phyloP scores from a whole-genome alignment of 2,113 vertebrate genomes.

The Pongo abelii region DNA sequence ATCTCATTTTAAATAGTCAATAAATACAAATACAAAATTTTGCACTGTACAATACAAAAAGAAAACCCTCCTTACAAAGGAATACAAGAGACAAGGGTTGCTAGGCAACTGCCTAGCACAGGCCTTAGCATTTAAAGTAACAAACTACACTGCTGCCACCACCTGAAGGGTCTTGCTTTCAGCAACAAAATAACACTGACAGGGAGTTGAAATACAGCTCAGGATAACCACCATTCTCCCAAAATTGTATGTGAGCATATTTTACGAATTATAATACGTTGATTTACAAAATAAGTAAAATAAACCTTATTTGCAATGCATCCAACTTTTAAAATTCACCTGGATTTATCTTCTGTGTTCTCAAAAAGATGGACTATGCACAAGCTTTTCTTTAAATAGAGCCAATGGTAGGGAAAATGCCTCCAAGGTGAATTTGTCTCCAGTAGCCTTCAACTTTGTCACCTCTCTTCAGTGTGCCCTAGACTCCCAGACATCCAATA shows the following conservation, averaged over 20 bases:
- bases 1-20: constrained; percentile 53
- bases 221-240: neutral
- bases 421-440: neutral
- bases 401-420: neutral
- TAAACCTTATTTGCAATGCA: neutral
- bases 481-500: neutral
- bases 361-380: neutral
- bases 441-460: neutral
- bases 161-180: constrained; percentile 48
- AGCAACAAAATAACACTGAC: neutral
- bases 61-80: constrained; percentile 56
- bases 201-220: neutral
- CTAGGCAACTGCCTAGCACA: constrained; percentile 68
- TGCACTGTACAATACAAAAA: constrained; percentile 41
- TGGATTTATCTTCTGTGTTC: neutral
- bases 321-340: neutral
- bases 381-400: neutral
- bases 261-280: constrained; percentile 3
- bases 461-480: neutral
- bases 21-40: constrained; percentile 66
- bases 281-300: constrained; percentile 48
- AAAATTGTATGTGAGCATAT: neutral
- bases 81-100: constrained; percentile 65
- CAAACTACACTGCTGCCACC: neutral
- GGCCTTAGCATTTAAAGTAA: constrained; percentile 32